Evolutionary conservation across 2,797 vertebrate genomes (phyloP), one percentile per base, ranked within the genome.

Genomic region (Karalla daura): DNA sequence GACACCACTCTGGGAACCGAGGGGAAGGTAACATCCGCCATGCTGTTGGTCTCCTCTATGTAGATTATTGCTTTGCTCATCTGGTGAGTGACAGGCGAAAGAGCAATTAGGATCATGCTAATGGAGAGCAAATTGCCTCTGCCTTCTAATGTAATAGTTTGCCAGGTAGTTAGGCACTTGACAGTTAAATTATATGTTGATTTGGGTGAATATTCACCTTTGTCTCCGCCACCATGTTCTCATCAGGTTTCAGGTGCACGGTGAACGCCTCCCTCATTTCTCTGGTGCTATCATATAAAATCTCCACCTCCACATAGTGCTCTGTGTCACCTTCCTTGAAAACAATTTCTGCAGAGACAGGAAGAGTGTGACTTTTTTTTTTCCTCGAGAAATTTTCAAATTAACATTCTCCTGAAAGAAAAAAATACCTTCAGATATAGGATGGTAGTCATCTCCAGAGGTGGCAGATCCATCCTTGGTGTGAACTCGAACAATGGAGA

Each of bases 231-330:
- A 98, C 87, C 97, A 98, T 98, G 79, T 98, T 97, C 85, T 98
- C 96, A 67, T 98, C 97, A 0, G 96, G 96, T 55, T 93, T 97
- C 63, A 99, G 91, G 63, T 99, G 97, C 49, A 98, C 92, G 1
- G 96, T 98, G 86, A 99, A 98, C 14, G 97, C 95, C 84, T 99
- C 97, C 82, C 96, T 95, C 96, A 98, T 97, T 75, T 99, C 97
- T 79, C 95, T 92, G 43, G 95, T 40, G 7, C 94, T 94, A 24
- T 99, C 97, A 25, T 93, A 97, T 53, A 98, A 83, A 55, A 99
- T 84, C 92, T 98, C 96, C 66, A 99, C 92, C 80, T 96, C 95
- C 78, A 98, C 95, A 13, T 85, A 54, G 71, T 97, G 96, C 65
- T 93, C 89, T 1, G 81, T 94, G 76, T 98, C 96, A 15, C 97